Evolutionary conservation across 2,113 vertebrate species (phyloP), one percentile per base, ranked within the genome.

Genomic region (Stigmatopora nigra): DNA sequence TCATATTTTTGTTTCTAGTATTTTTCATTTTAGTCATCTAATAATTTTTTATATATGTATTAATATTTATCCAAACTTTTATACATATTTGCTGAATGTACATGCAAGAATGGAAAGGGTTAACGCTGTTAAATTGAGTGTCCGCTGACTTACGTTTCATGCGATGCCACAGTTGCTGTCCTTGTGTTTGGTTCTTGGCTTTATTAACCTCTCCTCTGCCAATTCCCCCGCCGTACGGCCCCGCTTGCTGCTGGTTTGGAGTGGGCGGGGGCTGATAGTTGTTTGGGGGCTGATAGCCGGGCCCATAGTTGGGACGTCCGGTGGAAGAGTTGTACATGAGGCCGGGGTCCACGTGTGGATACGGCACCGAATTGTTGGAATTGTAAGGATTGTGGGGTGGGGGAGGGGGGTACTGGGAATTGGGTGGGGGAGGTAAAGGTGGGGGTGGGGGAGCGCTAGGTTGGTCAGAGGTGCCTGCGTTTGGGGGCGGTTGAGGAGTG

Each of bases 131-230:
- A 53, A 19, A 7, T n/a, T 25, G 41, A 31, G 25, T 31, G 25
- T 31, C 15, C 10, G 8, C 55, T 63, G 57, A 22, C 83, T 78
- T 82, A 91, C 90, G 91, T 84, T 91, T 92, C 88, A 91, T 92
- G 35, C 93, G 93, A 58, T 92, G 92, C 93, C 93, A 95, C 3
- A 94, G 79, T 74, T 93, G 94, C 63, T 94, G 94, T 65, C 88
- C 89, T 53, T 80, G 73, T 66, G 76, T 90, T 53, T 82, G 73
- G 66, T 73, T 88, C 78, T 92, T 91, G 58, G 60, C 75, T 65
- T 90, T 91, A 67, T 74, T 83, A 16, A 52, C 25, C 8, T 91
- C 90, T 53, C 81, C 86, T 67, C 83, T 79, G 38, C 82, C 87
- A 2, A 79, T 69, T 0, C 84, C 86, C 20, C 75, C 65, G 11